A percentile compares a stretch with the other conserved stretches of the same genome.
These are phyloP conservation scores for Mallateleia sp. DNA, from an alignment of 2,888 invertebrate genomes.

Conservation along the genomic window DNA sequence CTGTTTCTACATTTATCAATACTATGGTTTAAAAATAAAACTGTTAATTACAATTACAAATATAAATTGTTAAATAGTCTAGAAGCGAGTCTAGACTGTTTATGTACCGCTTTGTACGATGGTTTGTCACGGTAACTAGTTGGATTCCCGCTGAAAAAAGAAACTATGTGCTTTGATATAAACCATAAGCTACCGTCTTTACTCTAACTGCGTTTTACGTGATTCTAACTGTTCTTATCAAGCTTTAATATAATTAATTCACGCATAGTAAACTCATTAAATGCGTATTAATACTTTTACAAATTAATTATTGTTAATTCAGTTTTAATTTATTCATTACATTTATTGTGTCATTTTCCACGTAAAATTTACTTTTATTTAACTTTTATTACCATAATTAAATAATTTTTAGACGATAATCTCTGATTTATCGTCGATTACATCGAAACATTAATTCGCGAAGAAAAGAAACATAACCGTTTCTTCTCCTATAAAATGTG, in stretches of 20 bases:
- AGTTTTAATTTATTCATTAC: background rate
- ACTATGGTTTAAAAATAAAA: no score
- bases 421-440: no score
- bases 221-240: slow-evolving; percentile 40
- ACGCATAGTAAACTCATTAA: background rate
- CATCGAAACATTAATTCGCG: no score
- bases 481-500: no score
- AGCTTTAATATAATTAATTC: slow-evolving; percentile 33
- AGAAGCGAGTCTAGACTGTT: slow-evolving; percentile 43
- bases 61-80: slow-evolving; percentile 37
- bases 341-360: no score
- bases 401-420: no score
- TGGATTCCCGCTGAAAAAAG: slow-evolving; percentile 45
- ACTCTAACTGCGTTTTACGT: slow-evolving; percentile 31
- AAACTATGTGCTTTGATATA: slow-evolving; percentile 32
- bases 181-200: slow-evolving; percentile 40
- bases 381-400: no score
- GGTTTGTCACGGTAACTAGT: slow-evolving; percentile 52
- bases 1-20: no score
- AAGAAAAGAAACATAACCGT: no score
- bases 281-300: slow-evolving; percentile 1
- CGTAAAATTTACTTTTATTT: no score
- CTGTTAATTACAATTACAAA: no score
- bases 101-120: slow-evolving; percentile 28
- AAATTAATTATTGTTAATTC: background rate